Evolutionary conservation across 2,113 vertebrate genomes (phyloP).

Genomic region (Capreolus pygargus): DNA sequence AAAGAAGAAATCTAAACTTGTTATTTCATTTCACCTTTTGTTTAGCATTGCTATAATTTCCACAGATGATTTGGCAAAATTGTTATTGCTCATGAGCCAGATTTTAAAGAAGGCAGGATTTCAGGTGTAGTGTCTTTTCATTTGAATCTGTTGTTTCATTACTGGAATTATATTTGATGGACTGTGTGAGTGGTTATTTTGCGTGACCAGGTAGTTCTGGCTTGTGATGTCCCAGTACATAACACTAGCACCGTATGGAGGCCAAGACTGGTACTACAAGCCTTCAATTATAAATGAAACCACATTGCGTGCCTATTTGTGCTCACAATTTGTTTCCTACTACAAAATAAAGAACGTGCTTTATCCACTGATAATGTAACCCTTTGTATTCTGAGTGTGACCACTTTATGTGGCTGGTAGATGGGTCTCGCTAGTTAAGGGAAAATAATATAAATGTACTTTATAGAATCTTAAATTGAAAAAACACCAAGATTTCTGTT

Average conservation of each 20-base stretch:
- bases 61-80: neutral
- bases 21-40: neutral
- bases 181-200: neutral
- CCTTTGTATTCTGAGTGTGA: neutral
- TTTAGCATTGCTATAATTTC: neutral
- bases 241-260: slow-evolving; percentile 59
- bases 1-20: neutral
- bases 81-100: neutral
- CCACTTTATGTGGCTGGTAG: neutral
- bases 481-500: neutral
- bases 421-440: neutral
- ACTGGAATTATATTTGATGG: neutral
- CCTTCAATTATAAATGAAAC: neutral
- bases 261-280: slow-evolving; percentile 50
- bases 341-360: neutral
- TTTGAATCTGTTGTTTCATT: neutral
- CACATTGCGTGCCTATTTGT: neutral
- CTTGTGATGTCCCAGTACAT: neutral
- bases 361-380: neutral
- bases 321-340: neutral
- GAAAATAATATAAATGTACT: neutral
- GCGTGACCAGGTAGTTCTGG: neutral
- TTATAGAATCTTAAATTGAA: slow-evolving; percentile 3
- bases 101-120: neutral
- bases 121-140: neutral